A percentile compares a stretch with the other conserved stretches of the same genome.
phyloP scores from a whole-genome alignment of 2,113 vertebrate genomes.

The Sander vitreus region DNA sequence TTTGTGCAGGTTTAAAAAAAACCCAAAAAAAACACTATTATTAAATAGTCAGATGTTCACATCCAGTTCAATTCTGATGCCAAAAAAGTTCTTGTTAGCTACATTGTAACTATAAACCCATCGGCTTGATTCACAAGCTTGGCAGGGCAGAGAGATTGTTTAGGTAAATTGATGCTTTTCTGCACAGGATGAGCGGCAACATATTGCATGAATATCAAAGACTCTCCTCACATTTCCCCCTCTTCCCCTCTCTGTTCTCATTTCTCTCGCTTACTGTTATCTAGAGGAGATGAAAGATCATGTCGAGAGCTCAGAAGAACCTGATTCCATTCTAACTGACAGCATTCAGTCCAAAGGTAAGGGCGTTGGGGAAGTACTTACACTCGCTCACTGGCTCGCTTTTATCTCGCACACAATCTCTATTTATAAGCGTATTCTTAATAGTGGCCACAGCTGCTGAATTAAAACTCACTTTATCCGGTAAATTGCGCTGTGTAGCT shows the following conservation, averaged over 20 bases:
- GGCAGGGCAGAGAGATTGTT: slow-evolving; percentile 20
- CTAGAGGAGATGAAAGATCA: slow-evolving; percentile 76
- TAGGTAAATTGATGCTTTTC: slow-evolving; percentile 32
- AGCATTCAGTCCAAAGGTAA: slow-evolving; percentile 86
- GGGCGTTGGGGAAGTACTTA: slow-evolving; percentile 32
- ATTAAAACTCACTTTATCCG: slow-evolving; percentile 71
- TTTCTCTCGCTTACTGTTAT: slow-evolving; percentile 33
- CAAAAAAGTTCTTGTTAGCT: slow-evolving; percentile 1
- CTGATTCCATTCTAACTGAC: slow-evolving; percentile 73
- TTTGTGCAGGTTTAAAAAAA: slow-evolving; percentile 9
- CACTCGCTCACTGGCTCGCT: slow-evolving; percentile 16
- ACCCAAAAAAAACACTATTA: not conserved
- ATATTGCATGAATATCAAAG: slow-evolving; percentile 37
- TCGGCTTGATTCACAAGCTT: slow-evolving; percentile 27
- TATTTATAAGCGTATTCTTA: slow-evolving; percentile 68
- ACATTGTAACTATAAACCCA: slow-evolving; percentile 14
- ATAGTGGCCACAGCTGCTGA: slow-evolving; percentile 74
- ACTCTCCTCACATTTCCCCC: not conserved
- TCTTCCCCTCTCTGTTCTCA: not conserved
- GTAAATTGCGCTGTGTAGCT: slow-evolving; percentile 45
- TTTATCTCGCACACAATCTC: slow-evolving; percentile 51
- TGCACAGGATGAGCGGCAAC: slow-evolving; percentile 18
- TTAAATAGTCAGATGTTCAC: slow-evolving; percentile 3
- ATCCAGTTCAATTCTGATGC: not conserved
- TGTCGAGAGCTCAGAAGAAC: slow-evolving; percentile 70